Evolutionary conservation across 2,797 vertebrate species (phyloP).

Genomic region (Mus caroli): DNA sequence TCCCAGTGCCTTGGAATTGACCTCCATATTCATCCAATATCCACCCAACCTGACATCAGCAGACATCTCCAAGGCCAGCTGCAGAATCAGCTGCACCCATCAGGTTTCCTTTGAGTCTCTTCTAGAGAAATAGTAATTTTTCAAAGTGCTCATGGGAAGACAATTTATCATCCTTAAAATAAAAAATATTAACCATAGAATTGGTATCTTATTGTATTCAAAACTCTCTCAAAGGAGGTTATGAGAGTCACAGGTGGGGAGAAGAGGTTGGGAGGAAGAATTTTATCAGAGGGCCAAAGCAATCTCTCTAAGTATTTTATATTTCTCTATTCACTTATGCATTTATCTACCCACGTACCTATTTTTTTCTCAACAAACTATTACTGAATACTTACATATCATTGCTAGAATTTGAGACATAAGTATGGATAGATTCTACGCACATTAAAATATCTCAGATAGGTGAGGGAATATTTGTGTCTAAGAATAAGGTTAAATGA

Average conservation of each 20-base stretch:
- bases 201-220: not conserved
- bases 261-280: not conserved
- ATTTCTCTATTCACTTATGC: not conserved
- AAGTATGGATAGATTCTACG: not conserved
- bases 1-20: not conserved
- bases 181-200: not conserved
- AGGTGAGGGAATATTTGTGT: not conserved
- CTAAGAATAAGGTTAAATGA: not conserved
- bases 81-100: not conserved
- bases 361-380: not conserved
- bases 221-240: not conserved
- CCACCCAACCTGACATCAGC: not conserved
- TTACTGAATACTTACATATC: not conserved
- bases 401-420: not conserved
- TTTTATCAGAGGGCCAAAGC: not conserved
- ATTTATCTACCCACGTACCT: too few species aligned
- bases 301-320: not conserved
- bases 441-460: not conserved
- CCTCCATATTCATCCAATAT: not conserved
- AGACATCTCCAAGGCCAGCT: not conserved
- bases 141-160: not conserved
- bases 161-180: not conserved
- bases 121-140: not conserved
- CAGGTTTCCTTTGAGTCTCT: not conserved
- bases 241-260: not conserved